Conservation (phyloP, 2,888 invertebrate genomes). For the Drosophila nr. medialis region DNA sequence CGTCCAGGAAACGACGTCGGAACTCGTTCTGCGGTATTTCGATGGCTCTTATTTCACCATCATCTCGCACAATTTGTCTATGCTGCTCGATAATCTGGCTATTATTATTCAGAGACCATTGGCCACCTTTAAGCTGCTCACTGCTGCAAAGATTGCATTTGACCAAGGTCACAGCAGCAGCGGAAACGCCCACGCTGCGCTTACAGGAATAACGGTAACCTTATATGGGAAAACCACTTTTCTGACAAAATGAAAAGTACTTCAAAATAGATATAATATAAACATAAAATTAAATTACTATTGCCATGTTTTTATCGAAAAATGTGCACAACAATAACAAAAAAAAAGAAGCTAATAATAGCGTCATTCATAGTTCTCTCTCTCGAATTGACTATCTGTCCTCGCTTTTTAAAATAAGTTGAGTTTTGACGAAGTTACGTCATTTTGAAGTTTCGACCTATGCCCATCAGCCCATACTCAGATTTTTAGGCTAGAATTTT, state of each 20-base stretch:
- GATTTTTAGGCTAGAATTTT: no score
- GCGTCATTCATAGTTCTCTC: background rate
- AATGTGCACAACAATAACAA: background rate
- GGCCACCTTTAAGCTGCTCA: background rate
- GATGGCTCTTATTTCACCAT: background rate
- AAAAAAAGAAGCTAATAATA: background rate
- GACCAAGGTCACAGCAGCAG: background rate
- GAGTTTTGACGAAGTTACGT: no score
- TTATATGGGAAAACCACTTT: background rate
- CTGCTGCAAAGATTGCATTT: background rate
- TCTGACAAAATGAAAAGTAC: background rate
- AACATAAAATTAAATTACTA: background rate
- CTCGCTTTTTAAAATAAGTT: background rate
- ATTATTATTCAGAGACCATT: conserved; percentile 2
- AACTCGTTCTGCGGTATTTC: background rate
- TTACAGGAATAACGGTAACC: background rate
- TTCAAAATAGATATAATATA: background rate
- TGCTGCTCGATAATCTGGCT: background rate
- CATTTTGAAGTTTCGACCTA: no score
- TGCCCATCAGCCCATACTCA: no score
- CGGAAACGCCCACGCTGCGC: background rate
- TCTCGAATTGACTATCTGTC: background rate
- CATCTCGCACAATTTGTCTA: background rate
- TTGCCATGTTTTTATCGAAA: background rate
- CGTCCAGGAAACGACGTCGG: background rate